Base-by-base conservation (phyloP, 1,140 invertebrate genomes). In the Scaptodrosophila lebanonensis region DNA sequence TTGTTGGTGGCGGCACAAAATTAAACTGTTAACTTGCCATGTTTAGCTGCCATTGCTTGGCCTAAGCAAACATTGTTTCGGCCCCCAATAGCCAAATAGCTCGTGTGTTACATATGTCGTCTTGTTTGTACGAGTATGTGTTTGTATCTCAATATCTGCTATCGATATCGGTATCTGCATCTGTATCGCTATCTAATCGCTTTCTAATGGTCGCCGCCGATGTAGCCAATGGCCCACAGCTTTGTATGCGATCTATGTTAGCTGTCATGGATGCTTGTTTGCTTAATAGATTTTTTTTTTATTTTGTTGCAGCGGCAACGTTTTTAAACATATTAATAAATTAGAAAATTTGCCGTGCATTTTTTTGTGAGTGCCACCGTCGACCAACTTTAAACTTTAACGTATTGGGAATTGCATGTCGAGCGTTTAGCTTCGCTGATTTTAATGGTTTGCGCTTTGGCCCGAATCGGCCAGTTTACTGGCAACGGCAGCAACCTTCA, bases 11-110 rank as follows among this genome's bases (percentile, higher is more conserved):
- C 56, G 48, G 47, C 66, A 66, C 57, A 70, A 82, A 82, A 82
- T 82, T 82, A 82, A 82, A 82, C 75, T 82, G 75, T 82, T 82
- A 82, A 82, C 76, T 83, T 83, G 69, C 75, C 75, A 75, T 79
- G 75, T 82, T 83, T 75, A 82, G 76, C 70, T 82, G 75, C 75
- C 76, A 82, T 82, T 82, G 75, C 83, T 82, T 42, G 63, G 58
- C 59, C 50, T 62, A 61, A 57, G 50, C 68, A 62, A 73, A 79
- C 73, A 79, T 79, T 79, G 68, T 75, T 69, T 59, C 29, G 39
- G 44, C 61, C 51, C n/a, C 17, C 44, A 17, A 29, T 43, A 17
- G 40, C 27, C 17, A 12, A 36, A 35, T 51, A 63, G 63, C 71
- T 76, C 61, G 67, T 65, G 68, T 68, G 59, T 50, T 61, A 73